Evolutionary conservation across 2,888 invertebrate species (phyloP).

Genomic region (Pinctada fucata): DNA sequence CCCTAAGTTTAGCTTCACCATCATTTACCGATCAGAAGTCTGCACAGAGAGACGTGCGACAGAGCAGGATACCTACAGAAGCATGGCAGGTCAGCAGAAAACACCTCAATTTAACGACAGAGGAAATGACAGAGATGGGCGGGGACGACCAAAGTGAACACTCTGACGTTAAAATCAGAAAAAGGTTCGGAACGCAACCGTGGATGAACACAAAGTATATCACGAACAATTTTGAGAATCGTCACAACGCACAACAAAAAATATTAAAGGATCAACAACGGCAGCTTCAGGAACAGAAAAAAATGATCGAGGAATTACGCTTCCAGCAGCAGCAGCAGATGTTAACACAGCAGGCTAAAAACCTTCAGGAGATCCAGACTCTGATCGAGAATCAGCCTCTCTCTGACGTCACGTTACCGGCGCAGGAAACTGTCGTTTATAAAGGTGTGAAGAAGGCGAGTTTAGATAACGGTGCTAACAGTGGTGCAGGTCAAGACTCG

Average conservation of each 20-base stretch:
- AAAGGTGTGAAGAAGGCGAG: too few relatives aligned
- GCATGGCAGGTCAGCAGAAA: conserved; percentile 69
- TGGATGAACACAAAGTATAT: conserved; percentile 66
- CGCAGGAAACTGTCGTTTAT: background rate
- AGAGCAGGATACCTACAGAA: conserved; percentile 58
- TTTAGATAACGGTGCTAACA: too few relatives aligned
- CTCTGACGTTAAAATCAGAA: conserved; percentile 57
- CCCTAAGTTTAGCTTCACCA: conserved; percentile 35
- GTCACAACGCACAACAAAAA: conserved; percentile 73
- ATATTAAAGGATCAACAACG: conserved; percentile 71
- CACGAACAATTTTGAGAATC: conserved; percentile 68
- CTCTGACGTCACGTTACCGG: background rate
- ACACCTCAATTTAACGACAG: conserved; percentile 62
- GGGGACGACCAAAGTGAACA: conserved; percentile 45
- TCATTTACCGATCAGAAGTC: conserved; percentile 31
- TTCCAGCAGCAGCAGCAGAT: conserved; percentile 42
- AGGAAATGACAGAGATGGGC: conserved; percentile 59
- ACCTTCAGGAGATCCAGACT: conserved; percentile 20
- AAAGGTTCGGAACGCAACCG: conserved; percentile 66
- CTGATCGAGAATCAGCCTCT: conserved; percentile 12
- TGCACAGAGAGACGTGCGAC: conserved; percentile 1
- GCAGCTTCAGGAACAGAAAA: conserved; percentile 69
- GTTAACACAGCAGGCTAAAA: conserved; percentile 27
- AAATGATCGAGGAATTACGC: conserved; percentile 70
- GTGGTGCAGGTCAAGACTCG: background rate